Conservation (phyloP, 2,113 vertebrate genomes). For the Orycteropus afer region DNA sequence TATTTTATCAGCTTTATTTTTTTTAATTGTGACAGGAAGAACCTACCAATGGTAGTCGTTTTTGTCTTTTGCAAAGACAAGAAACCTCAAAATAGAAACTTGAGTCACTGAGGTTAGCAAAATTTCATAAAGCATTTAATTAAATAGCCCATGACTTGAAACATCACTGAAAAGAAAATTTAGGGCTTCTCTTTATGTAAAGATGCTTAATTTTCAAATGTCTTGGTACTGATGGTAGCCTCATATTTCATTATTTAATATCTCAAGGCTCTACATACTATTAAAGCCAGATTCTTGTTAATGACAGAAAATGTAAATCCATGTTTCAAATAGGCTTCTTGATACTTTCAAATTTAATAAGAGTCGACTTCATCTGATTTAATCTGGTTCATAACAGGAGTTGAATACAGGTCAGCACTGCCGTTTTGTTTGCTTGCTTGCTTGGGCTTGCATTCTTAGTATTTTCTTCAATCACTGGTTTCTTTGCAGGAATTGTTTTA, state of each 20-base stretch:
- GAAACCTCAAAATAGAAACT: constrained; percentile 37
- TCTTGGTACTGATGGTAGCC: neutral
- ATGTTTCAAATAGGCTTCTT: neutral
- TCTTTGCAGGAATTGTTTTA: constrained; percentile 20
- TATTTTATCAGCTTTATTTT: neutral
- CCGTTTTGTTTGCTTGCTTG: neutral
- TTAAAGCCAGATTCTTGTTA: constrained; percentile 36
- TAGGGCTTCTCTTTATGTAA: constrained; percentile 24
- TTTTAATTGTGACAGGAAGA: neutral
- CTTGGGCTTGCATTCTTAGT: neutral
- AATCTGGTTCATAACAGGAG: neutral
- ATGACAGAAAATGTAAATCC: constrained; percentile 10
- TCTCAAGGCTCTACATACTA: constrained; percentile 23
- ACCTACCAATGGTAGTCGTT: neutral
- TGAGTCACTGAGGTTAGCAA: neutral
- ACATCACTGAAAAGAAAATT: neutral
- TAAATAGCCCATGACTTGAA: constrained; percentile 35
- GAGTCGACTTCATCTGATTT: constrained; percentile 1
- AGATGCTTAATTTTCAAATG: constrained; percentile 41
- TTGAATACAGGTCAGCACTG: neutral
- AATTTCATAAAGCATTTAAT: neutral
- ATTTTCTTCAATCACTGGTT: constrained; percentile 34
- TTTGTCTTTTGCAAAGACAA: constrained; percentile 34
- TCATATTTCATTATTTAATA: constrained; percentile 27
- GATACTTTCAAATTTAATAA: constrained; percentile 10